A percentile compares a stretch with the other conserved stretches of the same genome.
These are phyloP conservation scores for Nysson spinosus DNA, from an alignment of 2,888 invertebrate species.

Conservation along the genomic window DNA sequence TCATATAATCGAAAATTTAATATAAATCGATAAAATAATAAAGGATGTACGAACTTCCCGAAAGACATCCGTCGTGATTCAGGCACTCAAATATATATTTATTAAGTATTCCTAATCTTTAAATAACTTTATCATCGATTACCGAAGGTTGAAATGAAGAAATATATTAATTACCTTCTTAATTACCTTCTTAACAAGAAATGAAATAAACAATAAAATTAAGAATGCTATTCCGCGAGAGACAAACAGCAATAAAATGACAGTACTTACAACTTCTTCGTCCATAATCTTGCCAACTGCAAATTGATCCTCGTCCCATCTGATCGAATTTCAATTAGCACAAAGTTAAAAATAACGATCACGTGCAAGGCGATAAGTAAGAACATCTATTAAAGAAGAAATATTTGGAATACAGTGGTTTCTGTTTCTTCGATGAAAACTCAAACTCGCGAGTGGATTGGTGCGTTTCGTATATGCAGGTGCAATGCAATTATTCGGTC, in stretches of 20 bases:
- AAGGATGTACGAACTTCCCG: too few relatives aligned
- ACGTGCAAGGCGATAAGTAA: not conserved
- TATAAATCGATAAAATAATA: too few relatives aligned
- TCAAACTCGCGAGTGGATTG: constrained; percentile 23
- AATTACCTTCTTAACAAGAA: too few relatives aligned
- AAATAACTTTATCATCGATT: too few relatives aligned
- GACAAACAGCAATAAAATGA: not conserved
- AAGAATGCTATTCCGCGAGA: too few relatives aligned
- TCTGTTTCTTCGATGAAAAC: not conserved
- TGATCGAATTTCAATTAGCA: constrained; percentile 30
- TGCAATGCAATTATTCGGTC: constrained; percentile 71
- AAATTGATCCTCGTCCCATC: constrained; percentile 72
- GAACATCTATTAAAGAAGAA: not conserved
- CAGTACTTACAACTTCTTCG: constrained; percentile 70
- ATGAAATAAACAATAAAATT: too few relatives aligned
- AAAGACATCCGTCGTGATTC: too few relatives aligned
- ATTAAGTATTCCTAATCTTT: too few relatives aligned
- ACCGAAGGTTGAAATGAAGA: too few relatives aligned
- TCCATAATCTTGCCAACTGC: constrained; percentile 70
- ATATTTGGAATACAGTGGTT: not conserved
- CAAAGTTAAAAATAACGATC: constrained; percentile 10
- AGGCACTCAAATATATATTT: too few relatives aligned
- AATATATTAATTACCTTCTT: too few relatives aligned
- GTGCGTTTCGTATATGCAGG: constrained; percentile 58
- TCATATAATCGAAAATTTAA: too few relatives aligned